Evolutionary conservation across 2,113 vertebrate genomes (phyloP).

Genomic region (Indri indri): DNA sequence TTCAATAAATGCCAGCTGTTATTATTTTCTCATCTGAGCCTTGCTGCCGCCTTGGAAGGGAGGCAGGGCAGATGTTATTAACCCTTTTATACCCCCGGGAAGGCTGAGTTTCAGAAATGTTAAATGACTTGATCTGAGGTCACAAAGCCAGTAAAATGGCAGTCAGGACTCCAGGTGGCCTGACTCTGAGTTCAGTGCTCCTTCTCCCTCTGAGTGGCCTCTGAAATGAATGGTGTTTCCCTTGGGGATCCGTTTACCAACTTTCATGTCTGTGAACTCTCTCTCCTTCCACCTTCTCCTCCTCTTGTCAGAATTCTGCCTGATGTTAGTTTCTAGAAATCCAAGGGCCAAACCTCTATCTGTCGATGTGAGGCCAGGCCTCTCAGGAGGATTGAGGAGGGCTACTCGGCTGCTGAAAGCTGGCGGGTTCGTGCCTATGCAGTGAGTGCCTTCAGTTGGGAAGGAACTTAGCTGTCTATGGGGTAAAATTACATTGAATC

Average conservation of each 20-base stretch:
- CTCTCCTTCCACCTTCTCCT: background rate
- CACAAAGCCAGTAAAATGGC: conserved; percentile 58
- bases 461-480: background rate
- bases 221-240: conserved; percentile 48
- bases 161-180: conserved; percentile 45
- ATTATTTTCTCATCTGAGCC: background rate
- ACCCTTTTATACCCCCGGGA: conserved; percentile 52
- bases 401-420: background rate
- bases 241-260: background rate
- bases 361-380: background rate
- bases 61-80: conserved; percentile 54
- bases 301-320: background rate
- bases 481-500: conserved; percentile 21
- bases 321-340: background rate
- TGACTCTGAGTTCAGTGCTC: background rate
- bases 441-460: background rate
- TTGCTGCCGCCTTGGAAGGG: background rate
- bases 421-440: background rate
- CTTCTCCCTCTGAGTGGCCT: background rate
- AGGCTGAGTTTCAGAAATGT: conserved; percentile 27
- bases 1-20: background rate
- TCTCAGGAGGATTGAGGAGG: background rate
- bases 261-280: background rate
- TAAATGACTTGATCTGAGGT: conserved; percentile 70
- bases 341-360: background rate